These are phyloP conservation scores for Drosophila nr. medialis DNA, from an alignment of 2,888 invertebrate genomes.

Conservation along the genomic window DNA sequence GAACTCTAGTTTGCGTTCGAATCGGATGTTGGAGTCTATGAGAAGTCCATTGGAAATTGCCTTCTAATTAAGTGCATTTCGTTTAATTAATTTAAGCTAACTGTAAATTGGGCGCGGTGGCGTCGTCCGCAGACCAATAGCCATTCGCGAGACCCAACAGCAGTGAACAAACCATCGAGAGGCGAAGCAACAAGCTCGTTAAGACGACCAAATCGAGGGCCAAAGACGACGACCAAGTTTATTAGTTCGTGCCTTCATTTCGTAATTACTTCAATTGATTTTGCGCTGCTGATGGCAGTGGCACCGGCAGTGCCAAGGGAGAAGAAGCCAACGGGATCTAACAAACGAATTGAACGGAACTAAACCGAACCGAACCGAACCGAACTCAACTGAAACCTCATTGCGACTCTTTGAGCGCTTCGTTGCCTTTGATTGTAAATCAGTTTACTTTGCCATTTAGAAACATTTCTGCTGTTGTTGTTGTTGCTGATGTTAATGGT, in stretches of 20 bases:
- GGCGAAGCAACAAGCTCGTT: conserved; percentile 66
- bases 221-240: conserved; percentile 80
- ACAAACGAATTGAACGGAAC: conserved; percentile 70
- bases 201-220: conserved; percentile 71
- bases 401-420: conserved; percentile 78
- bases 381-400: conserved; percentile 59
- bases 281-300: conserved; percentile 79
- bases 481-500: conserved; percentile 30
- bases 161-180: conserved; percentile 12
- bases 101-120: conserved; percentile 82
- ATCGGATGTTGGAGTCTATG: conserved; percentile 30
- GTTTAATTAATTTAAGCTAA: conserved; percentile 84
- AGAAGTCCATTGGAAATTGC: conserved; percentile 66
- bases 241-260: conserved; percentile 84
- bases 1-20: conserved; percentile 10
- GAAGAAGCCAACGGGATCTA: conserved; percentile 57
- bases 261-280: conserved; percentile 84
- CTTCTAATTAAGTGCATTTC: conserved; percentile 83
- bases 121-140: conserved; percentile 55
- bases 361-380: conserved; percentile 41
- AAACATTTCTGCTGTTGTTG: conserved; percentile 69
- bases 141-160: conserved; percentile 51
- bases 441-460: conserved; percentile 81
- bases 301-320: conserved; percentile 27
- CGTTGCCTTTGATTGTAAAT: conserved; percentile 80